Percentiles rank a stretch among this genome's conserved stretches.
These are phyloP conservation scores for Oryzias javanicus DNA, from an alignment of 2,113 vertebrate species.

Conservation along the genomic window DNA sequence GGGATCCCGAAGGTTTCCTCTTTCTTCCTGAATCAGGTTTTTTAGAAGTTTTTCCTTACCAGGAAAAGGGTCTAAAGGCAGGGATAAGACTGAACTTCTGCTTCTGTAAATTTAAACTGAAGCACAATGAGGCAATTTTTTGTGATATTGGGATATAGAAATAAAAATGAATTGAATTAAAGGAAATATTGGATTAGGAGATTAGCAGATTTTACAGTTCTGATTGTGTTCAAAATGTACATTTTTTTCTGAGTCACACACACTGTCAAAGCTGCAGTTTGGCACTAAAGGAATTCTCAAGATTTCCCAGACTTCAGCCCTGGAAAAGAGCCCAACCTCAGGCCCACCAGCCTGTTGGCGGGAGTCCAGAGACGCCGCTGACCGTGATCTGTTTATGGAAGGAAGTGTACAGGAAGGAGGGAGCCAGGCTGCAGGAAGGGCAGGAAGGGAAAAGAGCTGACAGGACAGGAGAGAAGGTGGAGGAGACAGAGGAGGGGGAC, in stretches of 20 bases:
- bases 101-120: too few relatives aligned
- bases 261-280: neutral
- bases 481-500: constrained; percentile 41
- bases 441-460: constrained; percentile 69
- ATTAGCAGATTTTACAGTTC: neutral
- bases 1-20: too few relatives aligned
- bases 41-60: too few relatives aligned
- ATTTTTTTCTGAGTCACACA: neutral
- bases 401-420: constrained; percentile 49
- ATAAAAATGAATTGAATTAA: too few relatives aligned
- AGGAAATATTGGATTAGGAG: too few relatives aligned
- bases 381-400: constrained; percentile 59
- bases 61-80: too few relatives aligned
- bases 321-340: constrained; percentile 7
- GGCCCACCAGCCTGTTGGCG: constrained; percentile 12
- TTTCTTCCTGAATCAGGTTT: too few relatives aligned
- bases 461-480: constrained; percentile 56
- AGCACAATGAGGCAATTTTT: too few relatives aligned
- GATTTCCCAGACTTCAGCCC: constrained; percentile 28
- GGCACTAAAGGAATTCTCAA: constrained; percentile 1
- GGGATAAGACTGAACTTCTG: too few relatives aligned
- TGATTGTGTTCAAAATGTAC: neutral
- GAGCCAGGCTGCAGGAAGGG: constrained; percentile 41
- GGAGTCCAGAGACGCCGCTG: constrained; percentile 26
- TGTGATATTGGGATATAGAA: too few relatives aligned